These are phyloP conservation scores for Gnatocerus cornutus DNA, from an alignment of 2,888 invertebrate genomes.

Conservation along the genomic window DNA sequence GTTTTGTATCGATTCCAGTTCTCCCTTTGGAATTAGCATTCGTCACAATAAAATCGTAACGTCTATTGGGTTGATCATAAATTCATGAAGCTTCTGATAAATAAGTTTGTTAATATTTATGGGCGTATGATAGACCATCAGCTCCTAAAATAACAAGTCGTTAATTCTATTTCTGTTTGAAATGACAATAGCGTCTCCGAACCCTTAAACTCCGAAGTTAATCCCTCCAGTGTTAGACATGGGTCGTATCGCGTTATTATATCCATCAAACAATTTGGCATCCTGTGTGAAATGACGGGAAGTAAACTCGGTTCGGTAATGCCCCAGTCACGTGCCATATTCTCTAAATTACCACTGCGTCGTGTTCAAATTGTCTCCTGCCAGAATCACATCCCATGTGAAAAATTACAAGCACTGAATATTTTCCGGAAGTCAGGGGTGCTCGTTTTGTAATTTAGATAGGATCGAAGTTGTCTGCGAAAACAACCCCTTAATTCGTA, in stretches of 20 bases:
- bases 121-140: conserved; percentile 22
- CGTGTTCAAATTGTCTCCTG: conserved; percentile 65
- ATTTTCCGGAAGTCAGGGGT: conserved; percentile 52
- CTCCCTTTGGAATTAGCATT: conserved; percentile 39
- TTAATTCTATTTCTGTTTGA: conserved; percentile 40
- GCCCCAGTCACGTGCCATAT: conserved; percentile 66
- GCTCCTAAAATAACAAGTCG: conserved; percentile 39
- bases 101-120: conserved; percentile 39
- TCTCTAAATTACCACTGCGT: conserved; percentile 66
- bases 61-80: conserved; percentile 32
- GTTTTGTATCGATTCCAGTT: conserved; percentile 30
- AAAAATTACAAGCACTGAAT: conserved; percentile 59
- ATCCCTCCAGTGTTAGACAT: conserved; percentile 50
- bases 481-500: conserved; percentile 62
- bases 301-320: conserved; percentile 60
- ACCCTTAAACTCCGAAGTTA: conserved; percentile 35
- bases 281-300: conserved; percentile 67
- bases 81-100: conserved; percentile 34
- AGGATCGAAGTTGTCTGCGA: conserved; percentile 66
- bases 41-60: conserved; percentile 28
- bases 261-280: conserved; percentile 66
- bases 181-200: conserved; percentile 21
- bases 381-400: conserved; percentile 67
- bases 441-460: conserved; percentile 66
- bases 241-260: conserved; percentile 57